These are phyloP conservation scores for Parazoanthus darwini DNA, from an alignment of 92 coral and sea anemone species.

Conservation along the genomic window DNA sequence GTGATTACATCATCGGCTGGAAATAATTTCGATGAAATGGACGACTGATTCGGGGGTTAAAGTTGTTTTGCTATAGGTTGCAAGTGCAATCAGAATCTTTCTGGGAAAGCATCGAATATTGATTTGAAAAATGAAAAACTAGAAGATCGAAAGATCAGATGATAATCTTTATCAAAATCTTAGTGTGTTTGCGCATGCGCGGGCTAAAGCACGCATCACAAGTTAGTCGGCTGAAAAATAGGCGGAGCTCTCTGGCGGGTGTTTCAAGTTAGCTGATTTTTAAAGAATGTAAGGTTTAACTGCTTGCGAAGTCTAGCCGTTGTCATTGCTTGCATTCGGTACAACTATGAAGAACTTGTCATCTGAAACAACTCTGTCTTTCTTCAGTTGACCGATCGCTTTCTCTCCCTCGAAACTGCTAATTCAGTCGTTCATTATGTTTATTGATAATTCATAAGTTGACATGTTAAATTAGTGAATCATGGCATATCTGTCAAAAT, in stretches of 20 bases:
- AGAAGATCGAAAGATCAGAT: conserved; percentile 15
- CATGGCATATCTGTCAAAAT: conserved; percentile 28
- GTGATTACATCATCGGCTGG: conserved; percentile 37
- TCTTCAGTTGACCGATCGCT: background rate
- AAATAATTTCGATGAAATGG: background rate
- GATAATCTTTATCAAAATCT: conserved; percentile 1
- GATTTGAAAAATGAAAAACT: background rate
- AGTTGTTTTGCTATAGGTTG: background rate
- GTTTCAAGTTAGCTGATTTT: background rate
- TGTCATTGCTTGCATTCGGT: background rate
- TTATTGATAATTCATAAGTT: conserved; percentile 29
- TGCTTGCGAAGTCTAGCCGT: background rate
- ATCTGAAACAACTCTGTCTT: background rate
- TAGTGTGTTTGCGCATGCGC: conserved; percentile 59
- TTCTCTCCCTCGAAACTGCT: background rate
- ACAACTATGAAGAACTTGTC: background rate
- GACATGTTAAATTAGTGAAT: conserved; percentile 30
- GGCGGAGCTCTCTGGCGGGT: background rate
- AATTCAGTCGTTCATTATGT: background rate
- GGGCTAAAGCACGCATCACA: conserved; percentile 32
- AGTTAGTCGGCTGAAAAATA: conserved; percentile 8
- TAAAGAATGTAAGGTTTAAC: background rate
- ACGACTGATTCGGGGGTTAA: background rate
- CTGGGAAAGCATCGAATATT: background rate
- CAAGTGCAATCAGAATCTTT: background rate